Evolutionary conservation across 2,888 invertebrate species (phyloP).

Genomic region (Strigamia crassipes): DNA sequence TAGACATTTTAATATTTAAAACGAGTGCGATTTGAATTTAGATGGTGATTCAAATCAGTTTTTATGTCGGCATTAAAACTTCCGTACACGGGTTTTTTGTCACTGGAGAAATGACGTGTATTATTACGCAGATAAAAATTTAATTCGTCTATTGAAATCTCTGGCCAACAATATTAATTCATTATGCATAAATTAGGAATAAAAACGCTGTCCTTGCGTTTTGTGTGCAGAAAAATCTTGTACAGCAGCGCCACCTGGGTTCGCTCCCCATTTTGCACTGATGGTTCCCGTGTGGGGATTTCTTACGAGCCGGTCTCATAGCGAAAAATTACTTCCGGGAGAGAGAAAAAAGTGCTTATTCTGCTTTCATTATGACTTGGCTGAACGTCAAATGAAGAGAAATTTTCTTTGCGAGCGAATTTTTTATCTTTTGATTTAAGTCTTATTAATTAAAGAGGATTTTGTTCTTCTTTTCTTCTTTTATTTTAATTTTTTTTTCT

Average conservation of each 20-base stretch:
- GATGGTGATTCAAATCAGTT: neutral
- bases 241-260: neutral
- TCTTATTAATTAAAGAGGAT: neutral
- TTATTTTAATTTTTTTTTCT: too few species aligned
- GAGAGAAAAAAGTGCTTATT: neutral
- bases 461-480: neutral
- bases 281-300: neutral
- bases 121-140: neutral
- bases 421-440: neutral
- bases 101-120: neutral
- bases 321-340: conserved; percentile 3
- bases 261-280: neutral
- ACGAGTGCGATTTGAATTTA: neutral
- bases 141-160: neutral
- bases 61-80: neutral
- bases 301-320: neutral
- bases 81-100: neutral
- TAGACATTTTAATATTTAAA: neutral
- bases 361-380: conserved; percentile 10
- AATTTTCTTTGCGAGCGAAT: conserved; percentile 3
- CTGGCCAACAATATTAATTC: neutral
- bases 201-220: conserved; percentile 10
- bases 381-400: neutral
- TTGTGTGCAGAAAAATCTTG: neutral
- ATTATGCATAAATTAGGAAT: neutral